Evolutionary conservation across 1,140 invertebrate species (phyloP).

Genomic region (Drosophila kohkoa): DNA sequence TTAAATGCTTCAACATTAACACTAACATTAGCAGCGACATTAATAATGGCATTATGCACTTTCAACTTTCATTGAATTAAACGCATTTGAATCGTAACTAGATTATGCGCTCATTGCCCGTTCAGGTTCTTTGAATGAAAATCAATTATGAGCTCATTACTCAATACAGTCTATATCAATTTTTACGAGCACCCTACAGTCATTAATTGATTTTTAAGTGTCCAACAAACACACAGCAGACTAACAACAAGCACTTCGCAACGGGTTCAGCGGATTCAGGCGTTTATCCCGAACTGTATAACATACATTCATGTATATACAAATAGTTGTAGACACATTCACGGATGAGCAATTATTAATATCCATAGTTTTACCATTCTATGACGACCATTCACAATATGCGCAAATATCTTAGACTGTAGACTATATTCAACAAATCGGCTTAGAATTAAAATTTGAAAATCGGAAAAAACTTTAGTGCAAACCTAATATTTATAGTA

Average conservation of each 20-base stretch:
- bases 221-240: slow-evolving; percentile 26
- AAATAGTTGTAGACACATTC: slow-evolving; percentile 2
- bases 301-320: not conserved
- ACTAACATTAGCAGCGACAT: not conserved
- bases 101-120: not conserved
- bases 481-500: not conserved
- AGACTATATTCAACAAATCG: no score
- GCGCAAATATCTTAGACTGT: no score
- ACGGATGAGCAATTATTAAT: slow-evolving; percentile 11
- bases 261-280: not conserved
- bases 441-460: no score
- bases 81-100: not conserved
- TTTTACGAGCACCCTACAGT: slow-evolving; percentile 21
- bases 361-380: not conserved
- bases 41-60: no score
- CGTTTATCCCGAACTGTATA: not conserved
- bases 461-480: no score
- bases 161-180: slow-evolving; percentile 36
- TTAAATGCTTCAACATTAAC: not conserved
- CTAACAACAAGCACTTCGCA: not conserved
- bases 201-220: slow-evolving; percentile 80
- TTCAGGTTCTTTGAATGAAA: not conserved
- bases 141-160: slow-evolving; percentile 58
- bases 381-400: not conserved
- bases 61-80: not conserved